A percentile compares a stretch with the other conserved stretches of the same genome.
phyloP scores from a whole-genome alignment of 1,140 invertebrate species.

The Drosophila navojoa region DNA sequence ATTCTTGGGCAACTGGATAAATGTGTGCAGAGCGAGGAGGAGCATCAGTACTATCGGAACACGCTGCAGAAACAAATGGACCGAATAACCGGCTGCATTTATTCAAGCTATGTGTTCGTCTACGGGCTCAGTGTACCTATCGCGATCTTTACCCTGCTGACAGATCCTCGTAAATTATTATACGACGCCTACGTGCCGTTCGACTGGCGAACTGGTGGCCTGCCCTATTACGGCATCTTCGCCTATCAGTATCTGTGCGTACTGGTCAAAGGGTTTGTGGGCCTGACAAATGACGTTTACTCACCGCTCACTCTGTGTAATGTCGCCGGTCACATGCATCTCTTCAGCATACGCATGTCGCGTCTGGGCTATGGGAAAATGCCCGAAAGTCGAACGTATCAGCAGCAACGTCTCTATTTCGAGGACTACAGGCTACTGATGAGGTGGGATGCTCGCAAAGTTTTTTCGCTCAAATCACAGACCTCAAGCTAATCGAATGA shows the following conservation, averaged over 20 bases:
- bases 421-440: constrained; percentile 53
- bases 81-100: constrained; percentile 43
- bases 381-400: background rate
- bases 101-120: constrained; percentile 33
- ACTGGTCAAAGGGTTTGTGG: constrained; percentile 29
- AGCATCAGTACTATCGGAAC: constrained; percentile 39
- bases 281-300: constrained; percentile 44
- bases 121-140: constrained; percentile 28
- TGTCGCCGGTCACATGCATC: constrained; percentile 47
- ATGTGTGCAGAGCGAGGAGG: constrained; percentile 26
- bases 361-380: constrained; percentile 30
- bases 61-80: constrained; percentile 16
- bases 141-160: background rate
- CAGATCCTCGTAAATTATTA: constrained; percentile 13
- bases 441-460: constrained; percentile 29
- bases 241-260: constrained; percentile 40
- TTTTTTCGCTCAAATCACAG: too few species aligned
- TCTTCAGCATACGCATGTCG: constrained; percentile 44
- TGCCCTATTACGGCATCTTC: constrained; percentile 20
- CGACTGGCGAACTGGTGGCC: constrained; percentile 15
- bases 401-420: constrained; percentile 23
- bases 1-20: constrained; percentile 42
- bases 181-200: constrained; percentile 60
- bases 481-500: too few species aligned
- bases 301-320: constrained; percentile 49